A percentile compares a stretch with the other conserved stretches of the same genome.
Evolutionary conservation across 2,888 invertebrate genomes (phyloP).

Genomic region (Nemotelus pantherinus): DNA sequence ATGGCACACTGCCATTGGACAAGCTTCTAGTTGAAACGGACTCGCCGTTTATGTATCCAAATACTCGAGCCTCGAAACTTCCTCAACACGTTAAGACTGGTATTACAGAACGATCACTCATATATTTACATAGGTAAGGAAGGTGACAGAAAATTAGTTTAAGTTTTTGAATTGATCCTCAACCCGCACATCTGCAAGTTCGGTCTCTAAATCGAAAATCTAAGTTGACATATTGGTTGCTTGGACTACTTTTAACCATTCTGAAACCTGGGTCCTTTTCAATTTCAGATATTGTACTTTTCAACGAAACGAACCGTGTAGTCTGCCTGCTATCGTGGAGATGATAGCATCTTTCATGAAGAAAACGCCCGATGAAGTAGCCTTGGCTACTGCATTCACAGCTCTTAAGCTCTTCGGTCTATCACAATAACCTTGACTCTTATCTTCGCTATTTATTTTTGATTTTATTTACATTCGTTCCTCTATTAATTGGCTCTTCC

Average conservation of each 20-base stretch:
- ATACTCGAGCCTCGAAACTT: constrained; percentile 91
- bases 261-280: background rate
- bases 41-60: constrained; percentile 96
- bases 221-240: no score
- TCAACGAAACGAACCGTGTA: constrained; percentile 96
- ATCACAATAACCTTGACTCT: constrained; percentile 69
- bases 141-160: background rate
- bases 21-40: constrained; percentile 90
- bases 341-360: constrained; percentile 93
- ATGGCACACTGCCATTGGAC: constrained; percentile 83
- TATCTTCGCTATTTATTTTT: constrained; percentile 17
- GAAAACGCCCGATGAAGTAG: constrained; percentile 88
- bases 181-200: no score
- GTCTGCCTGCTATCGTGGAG: constrained; percentile 90
- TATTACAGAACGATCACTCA: constrained; percentile 79
- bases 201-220: no score
- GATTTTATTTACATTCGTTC: constrained; percentile 14
- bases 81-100: constrained; percentile 87
- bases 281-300: constrained; percentile 84
- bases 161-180: no score
- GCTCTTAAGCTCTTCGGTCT: constrained; percentile 90
- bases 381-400: constrained; percentile 89
- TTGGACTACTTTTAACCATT: no score
- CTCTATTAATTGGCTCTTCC: background rate
- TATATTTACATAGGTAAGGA: constrained; percentile 63